Conservation (phyloP, 2,797 vertebrate genomes). For the Merluccius polli region DNA sequence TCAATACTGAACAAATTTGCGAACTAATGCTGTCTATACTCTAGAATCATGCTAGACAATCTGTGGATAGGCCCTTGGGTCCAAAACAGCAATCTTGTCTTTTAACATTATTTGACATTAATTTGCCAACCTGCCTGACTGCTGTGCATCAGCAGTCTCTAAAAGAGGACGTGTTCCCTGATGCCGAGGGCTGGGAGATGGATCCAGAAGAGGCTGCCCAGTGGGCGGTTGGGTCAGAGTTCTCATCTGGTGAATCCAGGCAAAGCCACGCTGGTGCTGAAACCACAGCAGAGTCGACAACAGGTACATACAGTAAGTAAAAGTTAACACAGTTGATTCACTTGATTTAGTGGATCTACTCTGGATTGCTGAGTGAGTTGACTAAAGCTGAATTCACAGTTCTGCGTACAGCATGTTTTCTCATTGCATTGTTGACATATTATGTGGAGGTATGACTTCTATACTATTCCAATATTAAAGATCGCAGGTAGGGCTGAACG, state of each 20-base stretch:
- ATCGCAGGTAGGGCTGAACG: constrained; percentile 23
- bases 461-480: background rate
- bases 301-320: constrained; percentile 35
- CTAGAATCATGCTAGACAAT: too few relatives aligned
- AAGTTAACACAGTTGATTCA: background rate
- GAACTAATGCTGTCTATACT: background rate
- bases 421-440: too few relatives aligned
- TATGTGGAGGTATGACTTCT: background rate
- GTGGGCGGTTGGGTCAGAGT: constrained; percentile 69
- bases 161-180: constrained; percentile 66
- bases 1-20: background rate
- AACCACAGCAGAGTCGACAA: constrained; percentile 25
- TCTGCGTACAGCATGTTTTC: background rate
- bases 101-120: background rate
- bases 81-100: background rate
- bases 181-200: constrained; percentile 67
- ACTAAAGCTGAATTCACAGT: background rate
- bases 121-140: background rate
- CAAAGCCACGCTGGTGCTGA: constrained; percentile 34
- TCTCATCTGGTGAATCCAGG: constrained; percentile 18
- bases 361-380: background rate
- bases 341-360: background rate
- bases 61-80: background rate
- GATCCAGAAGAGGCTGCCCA: constrained; percentile 64
- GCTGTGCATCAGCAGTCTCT: constrained; percentile 44